Evolutionary conservation across 2,888 invertebrate species (phyloP), one percentile per base, ranked within the genome.

Genomic region (Penaeus monodon): DNA sequence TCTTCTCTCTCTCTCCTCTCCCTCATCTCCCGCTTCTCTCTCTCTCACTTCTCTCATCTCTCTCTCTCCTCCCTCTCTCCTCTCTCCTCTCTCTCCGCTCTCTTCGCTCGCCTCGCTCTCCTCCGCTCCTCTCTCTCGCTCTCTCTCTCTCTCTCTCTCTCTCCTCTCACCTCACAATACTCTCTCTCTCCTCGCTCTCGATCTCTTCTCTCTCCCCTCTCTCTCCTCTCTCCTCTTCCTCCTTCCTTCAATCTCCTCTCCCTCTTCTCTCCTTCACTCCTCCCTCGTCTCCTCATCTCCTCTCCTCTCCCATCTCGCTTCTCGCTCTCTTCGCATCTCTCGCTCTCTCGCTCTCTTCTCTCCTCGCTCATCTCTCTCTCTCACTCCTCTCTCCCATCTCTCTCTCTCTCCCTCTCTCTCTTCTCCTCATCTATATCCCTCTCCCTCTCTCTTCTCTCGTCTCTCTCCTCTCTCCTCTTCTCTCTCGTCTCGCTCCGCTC

Each of bases 81-180:
- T 63, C 63, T 64, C 78, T 63, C 64, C 78, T 63, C 78, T 78
- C 63, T 29, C 22, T 63, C 63, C 27, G n/a, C 22, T 63, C 78
- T 78, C 57, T 63, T 29, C 78, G 49, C 78, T 63, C 57, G 17
- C 22, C 29, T 29, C 57, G 27, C 63, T 29, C 22, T 22, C 57
- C 63, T 63, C 29, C 27, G 4, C n/a, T n/a, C n/a, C 27, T 22
- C 66, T 80, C 80, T 38, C 27, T 76, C 24, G 29, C 27, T 29
- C 44, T 20, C 49, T 49, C 49, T 44, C 76, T 49, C 44, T 33
- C 44, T 73, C 24, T 44, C 44, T 76, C 44, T n/a, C 12, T 49
- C 49, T 76, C 44, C 78, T 57, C 63, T 17, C 24, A 24, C 24
- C 44, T n/a, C n/a, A n/a, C n/a, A n/a, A n/a, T n/a, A n/a, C n/a